These are phyloP conservation scores for Bombus affinis DNA, from an alignment of 1,140 invertebrate species.

Conservation along the genomic window DNA sequence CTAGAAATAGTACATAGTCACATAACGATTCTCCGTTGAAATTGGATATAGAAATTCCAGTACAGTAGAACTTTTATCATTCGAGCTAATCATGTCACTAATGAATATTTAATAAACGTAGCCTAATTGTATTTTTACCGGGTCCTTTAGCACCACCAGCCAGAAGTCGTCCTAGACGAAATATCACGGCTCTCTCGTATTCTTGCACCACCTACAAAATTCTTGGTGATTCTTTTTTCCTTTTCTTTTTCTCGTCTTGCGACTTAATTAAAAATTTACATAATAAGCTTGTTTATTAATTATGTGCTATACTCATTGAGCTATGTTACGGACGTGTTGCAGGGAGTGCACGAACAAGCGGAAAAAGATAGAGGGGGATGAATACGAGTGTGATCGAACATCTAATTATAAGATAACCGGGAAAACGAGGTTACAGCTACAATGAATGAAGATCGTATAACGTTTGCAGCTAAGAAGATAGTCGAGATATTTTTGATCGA, in stretches of 20 bases:
- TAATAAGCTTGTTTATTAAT: not conserved
- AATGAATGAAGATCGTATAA: not conserved
- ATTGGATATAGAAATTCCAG: not conserved
- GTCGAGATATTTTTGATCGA: not conserved
- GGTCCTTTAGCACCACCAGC: conserved; percentile 96
- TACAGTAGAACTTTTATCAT: not conserved
- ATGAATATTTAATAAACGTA: not conserved
- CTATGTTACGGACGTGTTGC: not conserved
- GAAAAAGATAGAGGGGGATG: not conserved
- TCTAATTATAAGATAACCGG: conserved; percentile 19
- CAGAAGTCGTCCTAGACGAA: conserved; percentile 91
- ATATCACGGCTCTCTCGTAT: conserved; percentile 95
- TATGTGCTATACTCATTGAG: not conserved
- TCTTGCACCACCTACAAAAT: conserved; percentile 91
- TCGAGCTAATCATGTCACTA: not conserved
- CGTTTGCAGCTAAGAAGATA: not conserved
- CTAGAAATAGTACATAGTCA: conserved; percentile 80
- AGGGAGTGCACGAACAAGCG: not conserved
- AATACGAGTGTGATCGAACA: not conserved
- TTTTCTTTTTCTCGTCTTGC: not conserved
- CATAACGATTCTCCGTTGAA: not conserved
- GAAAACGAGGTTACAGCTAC: not conserved
- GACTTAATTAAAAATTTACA: not conserved
- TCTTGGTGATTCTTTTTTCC: too few relatives aligned
- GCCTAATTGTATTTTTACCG: conserved; percentile 83